phyloP scores from a whole-genome alignment of 2,888 invertebrate species.

The Molanna angustata region DNA sequence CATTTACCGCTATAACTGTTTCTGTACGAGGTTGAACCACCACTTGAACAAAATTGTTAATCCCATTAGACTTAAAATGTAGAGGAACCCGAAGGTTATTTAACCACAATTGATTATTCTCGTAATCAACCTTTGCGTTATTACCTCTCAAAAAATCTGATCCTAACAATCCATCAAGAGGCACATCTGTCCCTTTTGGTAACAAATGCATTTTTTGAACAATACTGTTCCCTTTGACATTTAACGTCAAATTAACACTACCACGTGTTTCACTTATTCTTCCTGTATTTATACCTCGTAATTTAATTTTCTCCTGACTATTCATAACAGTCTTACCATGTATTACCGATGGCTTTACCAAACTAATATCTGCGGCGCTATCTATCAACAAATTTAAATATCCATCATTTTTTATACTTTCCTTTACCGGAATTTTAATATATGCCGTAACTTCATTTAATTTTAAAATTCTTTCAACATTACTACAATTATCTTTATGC shows the following conservation, averaged over 20 bases:
- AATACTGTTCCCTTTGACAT: background rate
- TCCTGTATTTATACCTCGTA: constrained; percentile 10
- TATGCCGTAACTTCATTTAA: background rate
- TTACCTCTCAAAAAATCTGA: constrained; percentile 9
- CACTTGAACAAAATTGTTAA: too few species aligned
- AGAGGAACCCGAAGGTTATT: too few species aligned
- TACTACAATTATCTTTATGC: too few species aligned
- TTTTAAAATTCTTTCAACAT: constrained; percentile 10
- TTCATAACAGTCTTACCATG: background rate
- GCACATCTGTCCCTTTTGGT: constrained; percentile 7
- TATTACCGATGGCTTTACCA: constrained; percentile 9
- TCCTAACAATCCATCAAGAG: constrained; percentile 13
- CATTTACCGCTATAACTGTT: too few species aligned
- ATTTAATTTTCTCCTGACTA: constrained; percentile 1
- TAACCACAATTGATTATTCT: too few species aligned
- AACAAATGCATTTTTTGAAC: constrained; percentile 4
- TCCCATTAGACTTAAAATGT: too few species aligned
- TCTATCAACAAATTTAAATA: constrained; percentile 9
- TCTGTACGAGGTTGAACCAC: too few species aligned
- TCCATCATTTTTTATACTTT: background rate
- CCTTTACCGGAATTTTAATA: constrained; percentile 5
- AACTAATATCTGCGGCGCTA: constrained; percentile 13
- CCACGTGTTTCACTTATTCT: constrained; percentile 10
- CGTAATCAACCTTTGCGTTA: constrained; percentile 8
- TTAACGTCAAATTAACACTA: background rate